A percentile compares a stretch with the other conserved stretches of the same genome.
Evolutionary conservation across 2,797 vertebrate genomes (phyloP).

Genomic region (Anniella stebbinsi): DNA sequence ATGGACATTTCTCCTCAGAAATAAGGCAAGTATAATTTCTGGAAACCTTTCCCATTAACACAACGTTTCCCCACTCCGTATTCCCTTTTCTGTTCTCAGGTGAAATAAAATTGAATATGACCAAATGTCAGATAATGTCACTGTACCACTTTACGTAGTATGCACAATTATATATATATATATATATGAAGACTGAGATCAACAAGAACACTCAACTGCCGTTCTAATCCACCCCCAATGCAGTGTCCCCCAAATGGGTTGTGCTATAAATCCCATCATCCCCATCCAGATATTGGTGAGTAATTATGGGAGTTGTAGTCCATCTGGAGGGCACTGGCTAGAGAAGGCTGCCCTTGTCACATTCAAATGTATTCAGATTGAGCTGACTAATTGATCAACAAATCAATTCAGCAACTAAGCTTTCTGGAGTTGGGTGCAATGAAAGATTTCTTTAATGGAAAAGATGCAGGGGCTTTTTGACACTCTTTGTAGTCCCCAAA

Average conservation of each 20-base stretch:
- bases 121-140: slow-evolving; percentile 17
- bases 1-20: background rate
- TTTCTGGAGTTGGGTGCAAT: background rate
- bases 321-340: too few species aligned
- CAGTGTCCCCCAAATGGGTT: too few species aligned
- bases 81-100: slow-evolving; percentile 15
- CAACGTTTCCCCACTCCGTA: background rate
- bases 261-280: too few species aligned
- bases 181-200: background rate
- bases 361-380: background rate
- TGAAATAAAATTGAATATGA: slow-evolving; percentile 1
- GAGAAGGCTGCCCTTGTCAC: background rate
- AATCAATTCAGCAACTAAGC: background rate
- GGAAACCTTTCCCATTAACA: background rate
- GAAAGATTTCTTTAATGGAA: background rate
- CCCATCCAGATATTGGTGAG: too few species aligned
- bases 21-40: background rate
- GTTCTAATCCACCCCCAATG: too few species aligned
- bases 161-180: slow-evolving; percentile 31
- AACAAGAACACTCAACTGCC: background rate
- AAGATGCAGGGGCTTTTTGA: background rate
- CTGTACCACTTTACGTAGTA: background rate
- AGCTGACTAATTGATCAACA: background rate
- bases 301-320: too few species aligned
- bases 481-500: background rate